Percentiles rank a stretch among this genome's conserved stretches.
These are phyloP conservation scores for Microcebus griseorufus DNA, from an alignment of 2,113 vertebrate species.

Conservation along the genomic window DNA sequence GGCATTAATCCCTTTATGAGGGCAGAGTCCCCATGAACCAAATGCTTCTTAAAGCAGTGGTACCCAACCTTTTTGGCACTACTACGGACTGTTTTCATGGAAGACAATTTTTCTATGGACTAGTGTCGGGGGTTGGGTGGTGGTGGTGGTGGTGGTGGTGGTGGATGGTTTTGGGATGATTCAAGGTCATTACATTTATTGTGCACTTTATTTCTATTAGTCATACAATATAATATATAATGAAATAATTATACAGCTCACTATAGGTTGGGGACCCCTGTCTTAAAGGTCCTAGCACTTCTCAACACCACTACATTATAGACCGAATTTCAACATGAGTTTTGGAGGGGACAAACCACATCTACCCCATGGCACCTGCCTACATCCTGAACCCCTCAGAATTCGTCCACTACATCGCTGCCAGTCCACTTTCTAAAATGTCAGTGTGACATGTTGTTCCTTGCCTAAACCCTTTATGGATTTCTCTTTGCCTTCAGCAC, in stretches of 20 bases:
- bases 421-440: not conserved
- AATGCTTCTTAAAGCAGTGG: not conserved
- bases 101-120: too few species aligned
- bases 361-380: not conserved
- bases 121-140: too few species aligned
- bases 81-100: too few species aligned
- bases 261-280: too few species aligned
- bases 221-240: too few species aligned
- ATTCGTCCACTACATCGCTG: not conserved
- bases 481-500: not conserved
- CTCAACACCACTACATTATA: not conserved
- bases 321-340: not conserved
- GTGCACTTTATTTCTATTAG: too few species aligned
- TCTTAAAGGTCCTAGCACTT: not conserved
- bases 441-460: not conserved
- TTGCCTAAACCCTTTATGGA: not conserved
- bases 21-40: not conserved
- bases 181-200: too few species aligned
- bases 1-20: not conserved
- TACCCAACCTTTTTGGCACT: too few species aligned
- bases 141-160: too few species aligned
- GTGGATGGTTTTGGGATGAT: too few species aligned
- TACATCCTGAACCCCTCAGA: not conserved
- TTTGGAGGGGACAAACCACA: not conserved
- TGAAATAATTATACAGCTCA: too few species aligned